These are phyloP conservation scores for Brotula barbata DNA, from an alignment of 2,797 vertebrate species.

Conservation along the genomic window DNA sequence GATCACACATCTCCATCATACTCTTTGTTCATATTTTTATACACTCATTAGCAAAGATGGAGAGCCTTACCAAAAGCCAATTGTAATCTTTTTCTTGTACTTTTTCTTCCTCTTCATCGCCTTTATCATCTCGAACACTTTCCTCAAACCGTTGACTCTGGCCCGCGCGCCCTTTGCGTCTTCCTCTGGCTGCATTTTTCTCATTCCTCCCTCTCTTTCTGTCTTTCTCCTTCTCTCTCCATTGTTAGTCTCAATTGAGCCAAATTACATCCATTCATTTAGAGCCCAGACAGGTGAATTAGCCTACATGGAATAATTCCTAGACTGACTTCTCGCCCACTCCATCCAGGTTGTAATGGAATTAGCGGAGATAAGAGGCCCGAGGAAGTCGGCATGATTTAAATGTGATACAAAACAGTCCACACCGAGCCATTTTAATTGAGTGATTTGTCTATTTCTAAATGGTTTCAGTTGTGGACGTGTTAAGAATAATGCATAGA, in stretches of 20 bases:
- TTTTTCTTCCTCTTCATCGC: slow-evolving; percentile 11
- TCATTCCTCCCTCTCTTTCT: slow-evolving; percentile 10
- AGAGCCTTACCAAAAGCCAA: slow-evolving; percentile 12
- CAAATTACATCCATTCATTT: slow-evolving; percentile 92
- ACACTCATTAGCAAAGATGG: neutral
- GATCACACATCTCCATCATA: neutral
- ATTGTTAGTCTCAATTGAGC: slow-evolving; percentile 83
- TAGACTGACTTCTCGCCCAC: slow-evolving; percentile 75
- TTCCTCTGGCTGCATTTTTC: neutral
- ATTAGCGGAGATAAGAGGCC: slow-evolving; percentile 79
- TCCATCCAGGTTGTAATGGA: slow-evolving; percentile 77
- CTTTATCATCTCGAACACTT: slow-evolving; percentile 4
- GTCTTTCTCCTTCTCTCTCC: slow-evolving; percentile 53
- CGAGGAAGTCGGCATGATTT: slow-evolving; percentile 82
- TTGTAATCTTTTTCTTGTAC: slow-evolving; percentile 9
- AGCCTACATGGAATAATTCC: slow-evolving; percentile 87
- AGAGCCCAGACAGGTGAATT: slow-evolving; percentile 86
- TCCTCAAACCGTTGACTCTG: neutral
- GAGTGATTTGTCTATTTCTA: slow-evolving; percentile 91
- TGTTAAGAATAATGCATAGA: slow-evolving; percentile 84
- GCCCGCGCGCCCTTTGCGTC: neutral
- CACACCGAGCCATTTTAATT: slow-evolving; percentile 86
- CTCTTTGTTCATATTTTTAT: neutral
- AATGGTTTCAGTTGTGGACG: slow-evolving; percentile 80
- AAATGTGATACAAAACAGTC: slow-evolving; percentile 84